Percentiles rank a stretch among this genome's conserved stretches.
phyloP scores from a whole-genome alignment of 2,888 invertebrate species.

The Eudasyphora cyanicolor region DNA sequence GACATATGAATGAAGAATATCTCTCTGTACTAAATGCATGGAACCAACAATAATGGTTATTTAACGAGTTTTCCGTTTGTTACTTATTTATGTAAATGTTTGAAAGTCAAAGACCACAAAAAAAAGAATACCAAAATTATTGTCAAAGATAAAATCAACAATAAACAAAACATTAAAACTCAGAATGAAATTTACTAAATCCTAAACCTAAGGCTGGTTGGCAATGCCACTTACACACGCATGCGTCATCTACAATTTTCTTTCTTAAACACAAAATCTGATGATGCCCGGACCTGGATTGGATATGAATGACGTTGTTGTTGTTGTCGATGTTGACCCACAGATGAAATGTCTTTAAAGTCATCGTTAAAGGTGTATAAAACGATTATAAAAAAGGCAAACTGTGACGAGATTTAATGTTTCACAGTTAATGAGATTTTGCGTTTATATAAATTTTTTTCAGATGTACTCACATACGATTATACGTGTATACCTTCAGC shows the following conservation, averaged over 20 bases:
- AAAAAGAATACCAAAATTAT: neutral
- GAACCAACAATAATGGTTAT: neutral
- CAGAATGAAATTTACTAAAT: conserved; percentile 2
- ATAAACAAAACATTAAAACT: conserved; percentile 34
- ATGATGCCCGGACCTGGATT: neutral
- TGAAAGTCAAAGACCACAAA: neutral
- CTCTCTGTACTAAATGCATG: neutral
- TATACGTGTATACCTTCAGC: neutral
- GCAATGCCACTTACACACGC: neutral
- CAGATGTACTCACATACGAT: no score
- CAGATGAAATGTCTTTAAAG: conserved; percentile 21
- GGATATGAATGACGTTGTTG: neutral
- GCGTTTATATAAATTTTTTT: conserved; percentile 24
- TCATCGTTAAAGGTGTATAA: conserved; percentile 49
- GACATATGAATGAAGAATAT: no score
- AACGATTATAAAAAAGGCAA: conserved; percentile 59
- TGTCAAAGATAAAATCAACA: conserved; percentile 8
- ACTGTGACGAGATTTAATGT: conserved; percentile 67
- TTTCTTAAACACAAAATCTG: neutral
- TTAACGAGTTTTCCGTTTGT: neutral
- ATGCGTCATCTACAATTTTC: conserved; percentile 1
- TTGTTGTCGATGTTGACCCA: conserved; percentile 11
- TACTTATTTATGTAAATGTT: neutral
- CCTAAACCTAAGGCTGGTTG: neutral
- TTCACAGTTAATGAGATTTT: conserved; percentile 66